These are phyloP conservation scores for Heliconius nattereri DNA, from an alignment of 1,140 invertebrate genomes.

Conservation along the genomic window DNA sequence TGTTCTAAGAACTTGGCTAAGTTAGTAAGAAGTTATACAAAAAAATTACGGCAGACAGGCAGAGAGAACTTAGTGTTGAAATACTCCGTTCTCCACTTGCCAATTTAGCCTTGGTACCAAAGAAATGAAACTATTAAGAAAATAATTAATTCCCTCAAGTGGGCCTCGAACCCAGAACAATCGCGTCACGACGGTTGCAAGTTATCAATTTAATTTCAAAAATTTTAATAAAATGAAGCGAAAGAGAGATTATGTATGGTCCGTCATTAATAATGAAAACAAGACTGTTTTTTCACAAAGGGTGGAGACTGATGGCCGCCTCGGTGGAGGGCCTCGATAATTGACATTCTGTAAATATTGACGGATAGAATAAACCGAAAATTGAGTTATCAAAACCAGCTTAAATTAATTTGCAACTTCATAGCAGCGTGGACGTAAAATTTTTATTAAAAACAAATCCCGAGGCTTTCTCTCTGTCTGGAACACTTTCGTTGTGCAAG, in stretches of 20 bases:
- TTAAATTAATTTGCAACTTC: conserved; percentile 79
- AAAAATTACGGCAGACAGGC: too few species aligned
- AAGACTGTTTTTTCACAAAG: conserved; percentile 31
- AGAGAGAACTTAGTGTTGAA: too few species aligned
- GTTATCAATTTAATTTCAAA: not conserved
- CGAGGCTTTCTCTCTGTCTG: conserved; percentile 49
- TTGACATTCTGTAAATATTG: conserved; percentile 78
- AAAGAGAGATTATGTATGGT: conserved; percentile 27
- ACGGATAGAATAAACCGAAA: conserved; percentile 74
- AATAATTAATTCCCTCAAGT: too few species aligned
- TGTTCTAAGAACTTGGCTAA: too few species aligned
- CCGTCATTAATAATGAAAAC: conserved; percentile 28
- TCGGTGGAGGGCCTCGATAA: conserved; percentile 51
- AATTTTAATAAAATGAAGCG: conserved; percentile 2
- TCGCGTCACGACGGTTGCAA: not conserved
- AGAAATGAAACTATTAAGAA: too few species aligned
- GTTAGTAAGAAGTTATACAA: too few species aligned
- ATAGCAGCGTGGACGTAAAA: conserved; percentile 66
- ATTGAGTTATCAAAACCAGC: conserved; percentile 73
- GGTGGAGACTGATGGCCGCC: conserved; percentile 23
- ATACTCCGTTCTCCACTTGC: too few species aligned
- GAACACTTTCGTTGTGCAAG: conserved; percentile 42
- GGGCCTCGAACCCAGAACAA: too few species aligned
- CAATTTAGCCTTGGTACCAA: too few species aligned
- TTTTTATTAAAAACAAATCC: conserved; percentile 73